phyloP scores from a whole-genome alignment of 2,888 invertebrate species.

The Tetheella fluctuosa region DNA sequence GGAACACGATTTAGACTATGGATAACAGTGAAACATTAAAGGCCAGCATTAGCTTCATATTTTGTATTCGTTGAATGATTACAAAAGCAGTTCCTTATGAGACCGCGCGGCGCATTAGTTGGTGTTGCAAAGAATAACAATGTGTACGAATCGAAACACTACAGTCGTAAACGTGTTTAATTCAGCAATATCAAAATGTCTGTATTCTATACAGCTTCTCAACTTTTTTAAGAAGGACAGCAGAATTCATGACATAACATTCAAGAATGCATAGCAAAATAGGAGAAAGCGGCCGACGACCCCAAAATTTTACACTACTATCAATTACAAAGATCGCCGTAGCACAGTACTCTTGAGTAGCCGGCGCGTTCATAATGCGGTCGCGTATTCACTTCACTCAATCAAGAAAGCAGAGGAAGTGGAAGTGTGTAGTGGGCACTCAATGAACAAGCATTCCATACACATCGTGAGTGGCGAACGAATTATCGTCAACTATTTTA shows the following conservation, averaged over 20 bases:
- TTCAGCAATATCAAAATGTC: slow-evolving; percentile 22
- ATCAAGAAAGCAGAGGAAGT: slow-evolving; percentile 68
- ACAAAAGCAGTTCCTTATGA: slow-evolving; percentile 59
- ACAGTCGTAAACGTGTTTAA: slow-evolving; percentile 34
- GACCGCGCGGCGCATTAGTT: slow-evolving; percentile 46
- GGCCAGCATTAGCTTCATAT: slow-evolving; percentile 41
- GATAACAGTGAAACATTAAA: slow-evolving; percentile 25
- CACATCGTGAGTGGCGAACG: slow-evolving; percentile 61
- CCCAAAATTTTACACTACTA: slow-evolving; percentile 58
- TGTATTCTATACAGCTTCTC: slow-evolving; percentile 30
- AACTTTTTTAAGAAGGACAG: slow-evolving; percentile 38
- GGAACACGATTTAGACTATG: slow-evolving; percentile 9
- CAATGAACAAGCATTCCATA: slow-evolving; percentile 61
- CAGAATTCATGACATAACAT: slow-evolving; percentile 64
- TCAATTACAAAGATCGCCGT: slow-evolving; percentile 55
- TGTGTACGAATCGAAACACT: slow-evolving; percentile 44
- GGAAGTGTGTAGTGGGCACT: slow-evolving; percentile 55
- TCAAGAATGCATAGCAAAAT: slow-evolving; percentile 49
- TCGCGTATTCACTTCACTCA: slow-evolving; percentile 53
- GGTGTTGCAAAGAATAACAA: slow-evolving; percentile 52
- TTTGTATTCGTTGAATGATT: slow-evolving; percentile 51
- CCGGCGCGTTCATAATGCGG: slow-evolving; percentile 49
- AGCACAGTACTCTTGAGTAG: slow-evolving; percentile 40
- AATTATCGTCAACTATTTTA: slow-evolving; percentile 70
- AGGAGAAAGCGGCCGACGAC: slow-evolving; percentile 73